Percentiles rank a stretch among this genome's conserved stretches.
phyloP scores from a whole-genome alignment of 2,113 vertebrate species.

The Mastomys natalensis region DNA sequence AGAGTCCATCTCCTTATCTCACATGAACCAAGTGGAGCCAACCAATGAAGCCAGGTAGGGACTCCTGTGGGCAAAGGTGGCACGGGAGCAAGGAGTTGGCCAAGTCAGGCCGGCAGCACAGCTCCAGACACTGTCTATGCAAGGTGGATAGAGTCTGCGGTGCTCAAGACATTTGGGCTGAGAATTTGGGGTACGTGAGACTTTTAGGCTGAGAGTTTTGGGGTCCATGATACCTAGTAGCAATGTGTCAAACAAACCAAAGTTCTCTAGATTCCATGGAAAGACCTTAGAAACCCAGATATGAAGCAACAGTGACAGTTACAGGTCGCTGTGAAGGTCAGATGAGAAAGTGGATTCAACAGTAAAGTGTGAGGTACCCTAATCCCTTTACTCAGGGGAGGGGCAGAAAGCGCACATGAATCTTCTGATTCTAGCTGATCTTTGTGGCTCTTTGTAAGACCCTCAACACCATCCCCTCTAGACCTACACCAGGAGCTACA shows the following conservation, averaged over 20 bases:
- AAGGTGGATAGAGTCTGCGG: fast-evolving
- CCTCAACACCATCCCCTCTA: not conserved
- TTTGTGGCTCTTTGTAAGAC: not conserved
- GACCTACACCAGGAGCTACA: not conserved
- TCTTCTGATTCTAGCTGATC: not conserved
- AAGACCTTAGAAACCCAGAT: not conserved
- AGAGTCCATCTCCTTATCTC: not conserved
- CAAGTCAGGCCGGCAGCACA: not conserved
- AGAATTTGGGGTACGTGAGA: not conserved
- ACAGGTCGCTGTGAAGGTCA: not conserved
- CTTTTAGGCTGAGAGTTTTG: not conserved
- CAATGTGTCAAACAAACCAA: not conserved
- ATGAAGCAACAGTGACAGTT: not conserved
- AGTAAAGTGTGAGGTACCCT: not conserved
- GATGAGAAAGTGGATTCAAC: not conserved
- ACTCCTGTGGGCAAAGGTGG: not conserved
- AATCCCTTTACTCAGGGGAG: not conserved
- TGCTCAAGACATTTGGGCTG: not conserved
- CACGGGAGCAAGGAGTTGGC: not conserved
- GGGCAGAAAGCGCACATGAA: not conserved
- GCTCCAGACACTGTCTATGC: not conserved
- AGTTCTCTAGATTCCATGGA: not conserved
- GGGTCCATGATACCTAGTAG: not conserved
- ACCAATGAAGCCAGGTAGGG: not conserved
- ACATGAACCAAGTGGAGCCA: not conserved